Evolutionary conservation across 2,888 invertebrate species (phyloP).

Genomic region (Drosophila cognata): DNA sequence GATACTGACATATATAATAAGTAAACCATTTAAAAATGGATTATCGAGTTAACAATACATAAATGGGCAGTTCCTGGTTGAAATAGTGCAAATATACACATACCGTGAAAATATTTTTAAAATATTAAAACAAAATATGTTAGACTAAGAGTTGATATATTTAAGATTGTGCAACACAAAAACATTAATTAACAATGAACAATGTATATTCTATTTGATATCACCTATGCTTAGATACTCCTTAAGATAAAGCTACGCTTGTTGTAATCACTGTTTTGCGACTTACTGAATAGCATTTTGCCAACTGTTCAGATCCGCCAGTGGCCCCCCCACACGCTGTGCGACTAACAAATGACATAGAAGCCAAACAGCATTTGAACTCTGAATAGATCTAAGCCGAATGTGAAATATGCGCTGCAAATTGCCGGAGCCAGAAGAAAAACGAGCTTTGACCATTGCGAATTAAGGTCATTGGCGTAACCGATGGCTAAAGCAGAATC

Average conservation of each 20-base stretch:
- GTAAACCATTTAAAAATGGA: constrained; percentile 6
- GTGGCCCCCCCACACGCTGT: constrained; percentile 48
- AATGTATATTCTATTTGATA: constrained; percentile 25
- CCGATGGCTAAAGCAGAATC: constrained; percentile 27
- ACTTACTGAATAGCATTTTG: neutral
- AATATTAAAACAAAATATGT: constrained; percentile 34
- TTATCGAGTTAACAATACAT: constrained; percentile 9
- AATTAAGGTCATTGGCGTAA: constrained; percentile 75
- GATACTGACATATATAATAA: neutral
- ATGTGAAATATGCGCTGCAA: constrained; percentile 69
- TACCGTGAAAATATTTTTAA: constrained; percentile 53
- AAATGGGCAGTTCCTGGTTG: constrained; percentile 76
- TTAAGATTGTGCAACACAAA: constrained; percentile 31
- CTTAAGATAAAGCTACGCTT: constrained; percentile 70
- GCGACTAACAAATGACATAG: constrained; percentile 45
- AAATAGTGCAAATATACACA: constrained; percentile 76
- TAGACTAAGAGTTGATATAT: constrained; percentile 17
- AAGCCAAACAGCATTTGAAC: constrained; percentile 41
- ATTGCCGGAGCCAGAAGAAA: constrained; percentile 72
- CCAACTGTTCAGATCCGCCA: constrained; percentile 19
- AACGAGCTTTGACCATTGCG: constrained; percentile 68
- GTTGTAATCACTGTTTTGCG: constrained; percentile 41
- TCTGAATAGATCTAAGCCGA: constrained; percentile 36
- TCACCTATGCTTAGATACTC: constrained; percentile 29
- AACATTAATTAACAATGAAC: constrained; percentile 7